Base-by-base conservation (phyloP, 2,888 invertebrate species). In the Troides helena region DNA sequence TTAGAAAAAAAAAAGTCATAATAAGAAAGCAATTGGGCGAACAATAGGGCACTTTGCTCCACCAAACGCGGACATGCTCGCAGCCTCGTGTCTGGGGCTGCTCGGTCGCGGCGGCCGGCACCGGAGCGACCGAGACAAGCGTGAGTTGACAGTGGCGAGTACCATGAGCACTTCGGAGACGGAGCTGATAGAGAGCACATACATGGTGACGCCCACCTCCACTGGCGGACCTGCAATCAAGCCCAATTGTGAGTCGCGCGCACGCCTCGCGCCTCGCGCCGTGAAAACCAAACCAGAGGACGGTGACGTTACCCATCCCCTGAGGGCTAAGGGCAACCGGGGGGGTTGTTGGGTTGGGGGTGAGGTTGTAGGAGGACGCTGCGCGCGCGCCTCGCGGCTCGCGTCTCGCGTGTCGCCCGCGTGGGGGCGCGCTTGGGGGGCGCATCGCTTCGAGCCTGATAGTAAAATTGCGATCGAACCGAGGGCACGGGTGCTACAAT, bases 121-220 rank as follows among this genome's bases (percentile, higher is more conserved):
- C 77, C 76, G 73, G 65, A 74, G 76, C 75, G 76, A 75, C 77
- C 79, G 78, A 78, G 80, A 73, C 80, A 80, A 78, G 78, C 78
- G 77, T 75, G 98, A 98, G 95, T 97, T 97, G 95, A 98, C 98
- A 88, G 84, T 78, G 83, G 84, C 89, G 92, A 91, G 92, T 96
- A 98, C 98, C 98, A 98, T 98, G 95, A 98, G 96, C 93, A 98
- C 98, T 96, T 98, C 98, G 93, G 98, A 98, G 94, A 98, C 97
- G 93, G 98, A 98, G 95, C 98, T 97, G 96, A 98, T 98, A 94
- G 97, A 97, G 94, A 98, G 96, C 94, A 98, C 98, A 95, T 98
- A 98, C 96, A 98, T 98, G 94, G 98, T 98, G 94, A 98, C 97
- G 93, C 98, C 98, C 93, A 98, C 98, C 94, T 97, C 98, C 94